A percentile compares a stretch with the other conserved stretches of the same genome.
These are phyloP conservation scores for Opisthocomus hoazin DNA, from an alignment of 2,113 vertebrate species.

Conservation along the genomic window DNA sequence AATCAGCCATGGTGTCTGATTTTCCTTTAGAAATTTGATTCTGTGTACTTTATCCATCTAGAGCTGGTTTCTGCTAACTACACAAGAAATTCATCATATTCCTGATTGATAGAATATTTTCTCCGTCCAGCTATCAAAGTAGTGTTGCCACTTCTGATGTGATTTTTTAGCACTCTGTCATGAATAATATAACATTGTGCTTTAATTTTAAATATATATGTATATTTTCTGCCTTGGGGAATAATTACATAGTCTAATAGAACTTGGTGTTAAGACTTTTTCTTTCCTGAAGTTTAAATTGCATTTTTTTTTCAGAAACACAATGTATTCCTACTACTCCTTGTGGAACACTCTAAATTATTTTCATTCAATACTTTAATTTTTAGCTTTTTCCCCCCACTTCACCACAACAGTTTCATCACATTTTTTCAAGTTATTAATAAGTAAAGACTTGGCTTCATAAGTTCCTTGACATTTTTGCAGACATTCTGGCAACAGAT, in stretches of 20 bases:
- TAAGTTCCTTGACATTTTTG: slow-evolving; percentile 10
- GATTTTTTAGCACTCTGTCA: slow-evolving; percentile 13
- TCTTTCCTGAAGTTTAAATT: slow-evolving; percentile 26
- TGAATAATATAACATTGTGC: neutral
- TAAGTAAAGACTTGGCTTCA: neutral
- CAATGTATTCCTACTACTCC: slow-evolving; percentile 21
- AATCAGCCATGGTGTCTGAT: neutral
- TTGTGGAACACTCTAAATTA: neutral
- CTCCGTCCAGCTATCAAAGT: neutral
- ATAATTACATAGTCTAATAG: slow-evolving; percentile 41
- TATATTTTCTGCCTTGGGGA: neutral
- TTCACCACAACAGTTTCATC: neutral
- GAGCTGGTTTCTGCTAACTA: neutral
- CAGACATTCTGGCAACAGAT: neutral
- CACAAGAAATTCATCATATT: neutral
- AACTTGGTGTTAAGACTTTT: slow-evolving; percentile 13
- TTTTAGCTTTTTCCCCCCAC: neutral
- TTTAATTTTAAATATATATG: slow-evolving; percentile 29
- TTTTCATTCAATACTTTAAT: neutral
- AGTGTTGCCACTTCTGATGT: neutral
- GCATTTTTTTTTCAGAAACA: neutral
- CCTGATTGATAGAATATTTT: neutral
- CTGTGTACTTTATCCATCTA: neutral
- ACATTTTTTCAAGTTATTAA: neutral
- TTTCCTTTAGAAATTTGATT: neutral